These are phyloP conservation scores for Kradibia gibbosae DNA, from an alignment of 1,140 invertebrate species.

Conservation along the genomic window DNA sequence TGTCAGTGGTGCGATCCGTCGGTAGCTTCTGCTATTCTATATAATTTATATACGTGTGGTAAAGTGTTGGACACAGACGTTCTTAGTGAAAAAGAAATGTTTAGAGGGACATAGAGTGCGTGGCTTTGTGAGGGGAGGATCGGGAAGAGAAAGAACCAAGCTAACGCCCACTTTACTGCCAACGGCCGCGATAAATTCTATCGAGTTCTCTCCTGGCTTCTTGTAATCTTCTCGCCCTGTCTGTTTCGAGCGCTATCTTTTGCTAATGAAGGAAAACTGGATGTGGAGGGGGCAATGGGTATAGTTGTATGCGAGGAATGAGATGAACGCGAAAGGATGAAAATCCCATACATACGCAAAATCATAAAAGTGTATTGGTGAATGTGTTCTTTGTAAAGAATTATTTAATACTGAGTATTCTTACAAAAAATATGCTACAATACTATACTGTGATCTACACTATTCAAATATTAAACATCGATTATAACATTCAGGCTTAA, in stretches of 20 bases:
- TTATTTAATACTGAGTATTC: not conserved
- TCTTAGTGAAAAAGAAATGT: not conserved
- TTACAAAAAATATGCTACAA: not conserved
- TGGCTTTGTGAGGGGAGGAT: not conserved
- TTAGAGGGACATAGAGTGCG: not conserved
- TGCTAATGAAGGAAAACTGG: conserved; percentile 44
- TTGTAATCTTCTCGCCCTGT: conserved; percentile 9
- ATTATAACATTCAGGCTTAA: too few species aligned
- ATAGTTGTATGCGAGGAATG: conserved; percentile 4
- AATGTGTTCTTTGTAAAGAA: not conserved
- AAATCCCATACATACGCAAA: conserved; percentile 23
- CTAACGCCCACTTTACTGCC: conserved; percentile 47
- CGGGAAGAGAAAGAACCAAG: not conserved
- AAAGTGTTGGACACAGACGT: not conserved
- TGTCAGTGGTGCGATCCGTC: not conserved
- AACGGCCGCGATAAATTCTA: conserved; percentile 45
- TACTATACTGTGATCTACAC: not conserved
- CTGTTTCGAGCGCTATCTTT: conserved; percentile 22
- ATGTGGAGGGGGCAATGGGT: not conserved
- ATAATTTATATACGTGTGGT: not conserved
- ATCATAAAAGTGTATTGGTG: conserved; percentile 11
- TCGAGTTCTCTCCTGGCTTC: conserved; percentile 42
- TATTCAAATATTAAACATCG: too few species aligned
- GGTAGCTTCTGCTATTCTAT: not conserved
- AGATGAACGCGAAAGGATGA: not conserved